Evolutionary conservation across 2,113 vertebrate species (phyloP).

Genomic region (Cryptomyrus ogoouensis): DNA sequence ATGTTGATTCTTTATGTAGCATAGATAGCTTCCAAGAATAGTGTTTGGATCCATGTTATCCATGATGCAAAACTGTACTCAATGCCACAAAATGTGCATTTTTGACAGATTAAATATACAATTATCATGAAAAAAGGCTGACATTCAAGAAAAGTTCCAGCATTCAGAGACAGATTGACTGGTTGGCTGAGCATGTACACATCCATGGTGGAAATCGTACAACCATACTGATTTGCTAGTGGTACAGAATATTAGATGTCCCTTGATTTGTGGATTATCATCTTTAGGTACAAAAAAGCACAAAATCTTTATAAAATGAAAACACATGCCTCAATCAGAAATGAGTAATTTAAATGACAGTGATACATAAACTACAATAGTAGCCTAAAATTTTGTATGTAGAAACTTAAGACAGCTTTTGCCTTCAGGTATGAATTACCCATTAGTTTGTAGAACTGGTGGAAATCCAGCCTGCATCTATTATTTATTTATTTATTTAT

Average conservation of each 20-base stretch:
- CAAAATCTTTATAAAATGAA: not conserved
- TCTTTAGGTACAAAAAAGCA: not conserved
- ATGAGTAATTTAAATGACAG: not conserved
- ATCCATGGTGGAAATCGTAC: constrained; percentile 15
- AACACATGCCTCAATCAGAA: not conserved
- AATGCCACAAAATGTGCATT: constrained; percentile 40
- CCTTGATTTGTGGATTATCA: not conserved
- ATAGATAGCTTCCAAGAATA: not conserved
- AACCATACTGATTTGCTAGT: constrained; percentile 36
- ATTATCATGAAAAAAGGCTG: constrained; percentile 34
- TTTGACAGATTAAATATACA: constrained; percentile 33
- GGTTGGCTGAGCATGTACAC: constrained; percentile 32
- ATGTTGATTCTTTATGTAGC: not conserved
- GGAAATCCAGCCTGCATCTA: not conserved
- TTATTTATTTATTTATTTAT: not conserved
- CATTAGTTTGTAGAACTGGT: not conserved
- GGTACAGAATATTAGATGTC: constrained; percentile 15
- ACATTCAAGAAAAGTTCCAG: constrained; percentile 33
- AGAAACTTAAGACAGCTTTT: constrained; percentile 2
- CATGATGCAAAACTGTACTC: constrained; percentile 32
- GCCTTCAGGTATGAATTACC: not conserved
- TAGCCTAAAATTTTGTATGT: not conserved
- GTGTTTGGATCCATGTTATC: constrained; percentile 26
- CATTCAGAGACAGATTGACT: constrained; percentile 43
- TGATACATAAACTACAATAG: not conserved